These are phyloP conservation scores for Sylvilagus floridanus DNA, from an alignment of 2,797 vertebrate species.

Conservation along the genomic window DNA sequence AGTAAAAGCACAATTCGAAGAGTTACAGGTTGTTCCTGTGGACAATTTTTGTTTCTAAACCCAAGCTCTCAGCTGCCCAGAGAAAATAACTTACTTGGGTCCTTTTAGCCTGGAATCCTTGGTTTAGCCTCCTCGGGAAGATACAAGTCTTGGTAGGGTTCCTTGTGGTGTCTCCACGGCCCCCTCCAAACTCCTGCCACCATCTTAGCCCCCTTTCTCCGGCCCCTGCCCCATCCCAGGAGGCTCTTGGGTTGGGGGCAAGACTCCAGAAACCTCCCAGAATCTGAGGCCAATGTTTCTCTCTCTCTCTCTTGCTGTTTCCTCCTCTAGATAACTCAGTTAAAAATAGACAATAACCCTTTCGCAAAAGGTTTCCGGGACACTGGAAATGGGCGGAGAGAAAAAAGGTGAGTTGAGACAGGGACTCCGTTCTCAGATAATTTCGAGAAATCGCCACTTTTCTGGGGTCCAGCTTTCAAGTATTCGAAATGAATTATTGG, in stretches of 20 bases:
- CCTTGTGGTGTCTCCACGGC: not conserved
- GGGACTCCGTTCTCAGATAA: not conserved
- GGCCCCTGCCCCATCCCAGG: not conserved
- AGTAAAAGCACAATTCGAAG: conserved; percentile 80
- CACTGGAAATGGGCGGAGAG: conserved; percentile 96
- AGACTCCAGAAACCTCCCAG: conserved; percentile 22
- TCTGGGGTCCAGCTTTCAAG: too few relatives aligned
- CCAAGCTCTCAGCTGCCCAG: not conserved
- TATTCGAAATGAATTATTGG: not conserved
- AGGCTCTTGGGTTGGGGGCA: not conserved
- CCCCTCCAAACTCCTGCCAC: too few relatives aligned
- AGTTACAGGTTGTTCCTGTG: conserved; percentile 70
- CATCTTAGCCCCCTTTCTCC: not conserved
- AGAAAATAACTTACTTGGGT: not conserved
- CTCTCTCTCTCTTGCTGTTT: conserved; percentile 51
- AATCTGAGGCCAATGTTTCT: conserved; percentile 53
- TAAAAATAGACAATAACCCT: conserved; percentile 99
- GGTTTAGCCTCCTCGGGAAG: not conserved
- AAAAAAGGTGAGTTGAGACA: conserved; percentile 93
- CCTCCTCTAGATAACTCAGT: conserved; percentile 92
- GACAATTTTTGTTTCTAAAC: conserved; percentile 26
- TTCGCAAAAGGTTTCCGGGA: conserved; percentile 99
- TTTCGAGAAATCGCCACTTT: not conserved
- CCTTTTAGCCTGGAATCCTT: not conserved
- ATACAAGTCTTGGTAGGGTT: not conserved